Evolutionary conservation across 2,888 invertebrate genomes (phyloP).

Genomic region (Eumacrocentrus americanus): DNA sequence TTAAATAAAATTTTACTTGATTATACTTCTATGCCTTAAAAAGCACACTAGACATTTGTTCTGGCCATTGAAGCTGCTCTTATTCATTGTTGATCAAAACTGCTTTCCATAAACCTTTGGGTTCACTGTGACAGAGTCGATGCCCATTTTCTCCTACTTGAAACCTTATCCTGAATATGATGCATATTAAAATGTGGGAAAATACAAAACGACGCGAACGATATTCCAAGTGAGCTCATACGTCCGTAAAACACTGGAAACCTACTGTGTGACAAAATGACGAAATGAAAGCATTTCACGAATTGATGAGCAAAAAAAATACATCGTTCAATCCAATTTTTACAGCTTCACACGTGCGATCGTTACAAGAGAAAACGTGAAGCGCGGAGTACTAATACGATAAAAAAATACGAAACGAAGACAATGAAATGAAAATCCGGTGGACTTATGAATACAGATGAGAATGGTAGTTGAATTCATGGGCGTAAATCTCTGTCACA

Average conservation of each 20-base stretch:
- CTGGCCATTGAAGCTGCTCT: too few relatives aligned
- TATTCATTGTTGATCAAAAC: too few relatives aligned
- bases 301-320: neutral
- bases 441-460: slow-evolving; percentile 12
- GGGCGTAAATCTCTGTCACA: slow-evolving; percentile 9
- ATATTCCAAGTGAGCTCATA: neutral
- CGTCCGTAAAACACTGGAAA: neutral
- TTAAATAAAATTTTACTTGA: too few relatives aligned
- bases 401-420: slow-evolving; percentile 9
- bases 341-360: neutral
- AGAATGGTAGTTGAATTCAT: neutral
- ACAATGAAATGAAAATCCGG: slow-evolving; percentile 20
- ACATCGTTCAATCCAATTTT: neutral
- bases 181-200: too few relatives aligned
- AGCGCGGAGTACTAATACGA: neutral
- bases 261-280: neutral
- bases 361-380: neutral
- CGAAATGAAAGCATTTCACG: neutral
- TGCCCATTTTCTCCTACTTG: too few relatives aligned
- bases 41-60: too few relatives aligned
- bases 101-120: too few relatives aligned
- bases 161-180: too few relatives aligned
- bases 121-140: too few relatives aligned
- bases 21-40: too few relatives aligned
- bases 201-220: too few relatives aligned